Conservation (phyloP, 2,888 invertebrate genomes). For the Eumerus sabulonum region DNA sequence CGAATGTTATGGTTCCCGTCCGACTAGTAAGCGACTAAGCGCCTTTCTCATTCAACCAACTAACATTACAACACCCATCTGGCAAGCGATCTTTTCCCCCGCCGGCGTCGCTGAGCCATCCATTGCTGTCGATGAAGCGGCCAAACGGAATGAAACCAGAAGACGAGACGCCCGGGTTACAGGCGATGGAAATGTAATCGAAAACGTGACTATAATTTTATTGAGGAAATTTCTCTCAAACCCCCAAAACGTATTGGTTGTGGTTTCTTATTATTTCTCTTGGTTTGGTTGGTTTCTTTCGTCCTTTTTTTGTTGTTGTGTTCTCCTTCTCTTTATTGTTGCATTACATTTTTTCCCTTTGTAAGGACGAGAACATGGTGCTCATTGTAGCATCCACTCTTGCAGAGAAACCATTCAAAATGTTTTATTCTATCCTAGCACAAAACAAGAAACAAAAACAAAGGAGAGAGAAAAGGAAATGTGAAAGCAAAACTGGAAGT, state of each 20-base stretch:
- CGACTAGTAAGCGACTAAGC: neutral
- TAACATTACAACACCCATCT: constrained; percentile 10
- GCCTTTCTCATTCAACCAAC: constrained; percentile 40
- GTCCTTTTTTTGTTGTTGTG: too few species aligned
- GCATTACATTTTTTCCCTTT: too few species aligned
- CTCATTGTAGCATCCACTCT: neutral
- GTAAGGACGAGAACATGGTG: too few species aligned
- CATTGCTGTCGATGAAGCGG: constrained; percentile 30
- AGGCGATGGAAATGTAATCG: constrained; percentile 55
- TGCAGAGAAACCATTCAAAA: constrained; percentile 47
- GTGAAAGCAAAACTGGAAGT: constrained; percentile 31
- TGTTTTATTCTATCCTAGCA: constrained; percentile 30
- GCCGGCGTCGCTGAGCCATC: too few species aligned
- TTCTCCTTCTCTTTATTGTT: too few species aligned
- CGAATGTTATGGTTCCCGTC: constrained; percentile 47
- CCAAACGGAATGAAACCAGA: constrained; percentile 12
- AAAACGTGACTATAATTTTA: constrained; percentile 69
- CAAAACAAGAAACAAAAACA: constrained; percentile 13
- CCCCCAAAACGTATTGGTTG: constrained; percentile 60
- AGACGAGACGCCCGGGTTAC: too few species aligned
- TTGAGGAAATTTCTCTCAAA: constrained; percentile 56
- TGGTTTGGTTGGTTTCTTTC: too few species aligned
- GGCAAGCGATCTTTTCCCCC: too few species aligned
- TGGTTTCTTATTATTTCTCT: constrained; percentile 20
- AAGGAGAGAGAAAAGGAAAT: constrained; percentile 2